Evolutionary conservation across 2,113 vertebrate species (phyloP).

Genomic region (Pachypanchax playfairii): DNA sequence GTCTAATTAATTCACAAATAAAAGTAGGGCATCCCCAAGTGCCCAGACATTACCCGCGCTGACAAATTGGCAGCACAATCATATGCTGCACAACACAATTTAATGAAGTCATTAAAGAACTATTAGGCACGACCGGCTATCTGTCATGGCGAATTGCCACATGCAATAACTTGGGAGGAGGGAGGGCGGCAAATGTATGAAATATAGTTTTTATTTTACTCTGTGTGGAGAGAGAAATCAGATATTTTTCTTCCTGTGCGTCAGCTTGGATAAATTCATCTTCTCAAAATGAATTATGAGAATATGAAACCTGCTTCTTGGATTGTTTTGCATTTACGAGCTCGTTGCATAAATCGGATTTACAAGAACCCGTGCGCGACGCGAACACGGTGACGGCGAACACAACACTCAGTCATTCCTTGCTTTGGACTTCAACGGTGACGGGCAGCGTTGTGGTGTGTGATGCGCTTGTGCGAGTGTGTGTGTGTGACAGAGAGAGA

Average conservation of each 20-base stretch:
- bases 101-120: constrained; percentile 82
- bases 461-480: constrained; percentile 16
- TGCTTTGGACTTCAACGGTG: constrained; percentile 49
- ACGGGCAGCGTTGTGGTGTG: constrained; percentile 40
- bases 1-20: constrained; percentile 81
- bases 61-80: constrained; percentile 85
- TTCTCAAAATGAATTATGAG: constrained; percentile 57
- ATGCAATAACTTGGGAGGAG: constrained; percentile 63
- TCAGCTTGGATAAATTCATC: constrained; percentile 43
- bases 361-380: constrained; percentile 35
- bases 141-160: constrained; percentile 79
- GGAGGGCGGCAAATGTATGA: constrained; percentile 52
- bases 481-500: constrained; percentile 61
- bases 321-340: constrained; percentile 55
- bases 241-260: constrained; percentile 2
- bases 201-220: constrained; percentile 47
- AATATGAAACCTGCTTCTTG: constrained; percentile 55
- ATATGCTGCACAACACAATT: constrained; percentile 88
- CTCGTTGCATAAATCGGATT: constrained; percentile 63
- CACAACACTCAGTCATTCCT: constrained; percentile 57
- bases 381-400: constrained; percentile 24
- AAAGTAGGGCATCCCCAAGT: constrained; percentile 77
- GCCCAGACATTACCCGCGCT: constrained; percentile 78
- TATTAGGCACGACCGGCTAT: constrained; percentile 72
- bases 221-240: constrained; percentile 13